phyloP scores from a whole-genome alignment of 2,888 invertebrate species.

The Chrysina gloriosa region DNA sequence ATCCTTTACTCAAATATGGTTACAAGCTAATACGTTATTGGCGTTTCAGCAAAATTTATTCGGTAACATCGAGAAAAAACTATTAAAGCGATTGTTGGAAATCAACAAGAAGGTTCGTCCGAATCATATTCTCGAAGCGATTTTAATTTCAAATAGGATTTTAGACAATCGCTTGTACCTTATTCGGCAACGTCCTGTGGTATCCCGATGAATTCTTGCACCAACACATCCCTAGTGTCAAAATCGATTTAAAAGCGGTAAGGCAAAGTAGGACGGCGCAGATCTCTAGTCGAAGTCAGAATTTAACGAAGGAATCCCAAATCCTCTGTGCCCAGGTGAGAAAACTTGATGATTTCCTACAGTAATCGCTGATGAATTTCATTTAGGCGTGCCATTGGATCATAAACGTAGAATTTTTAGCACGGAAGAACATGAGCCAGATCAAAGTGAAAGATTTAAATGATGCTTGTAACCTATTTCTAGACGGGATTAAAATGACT shows the following conservation, averaged over 20 bases:
- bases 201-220: slow-evolving; percentile 85
- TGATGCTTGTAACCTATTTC: slow-evolving; percentile 67
- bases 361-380: too few species aligned
- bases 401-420: slow-evolving; percentile 70
- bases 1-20: slow-evolving; percentile 70
- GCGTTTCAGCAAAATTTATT: slow-evolving; percentile 79
- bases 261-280: slow-evolving; percentile 67
- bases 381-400: slow-evolving; percentile 72
- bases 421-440: slow-evolving; percentile 65
- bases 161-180: slow-evolving; percentile 80
- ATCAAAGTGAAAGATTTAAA: slow-evolving; percentile 69
- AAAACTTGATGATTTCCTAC: slow-evolving; percentile 51
- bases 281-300: slow-evolving; percentile 70
- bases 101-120: slow-evolving; percentile 77
- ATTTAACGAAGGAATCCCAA: slow-evolving; percentile 70
- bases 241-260: slow-evolving; percentile 66
- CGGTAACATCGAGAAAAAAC: slow-evolving; percentile 81
- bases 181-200: slow-evolving; percentile 87
- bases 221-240: slow-evolving; percentile 71
- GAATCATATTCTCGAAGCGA: slow-evolving; percentile 40
- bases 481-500: slow-evolving; percentile 66
- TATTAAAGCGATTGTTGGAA: slow-evolving; percentile 79
- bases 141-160: slow-evolving; percentile 53
- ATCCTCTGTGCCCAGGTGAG: slow-evolving; percentile 62
- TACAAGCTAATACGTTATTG: slow-evolving; percentile 75